Conservation (phyloP, 1,140 invertebrate genomes). For the Melitaea cinxia region DNA sequence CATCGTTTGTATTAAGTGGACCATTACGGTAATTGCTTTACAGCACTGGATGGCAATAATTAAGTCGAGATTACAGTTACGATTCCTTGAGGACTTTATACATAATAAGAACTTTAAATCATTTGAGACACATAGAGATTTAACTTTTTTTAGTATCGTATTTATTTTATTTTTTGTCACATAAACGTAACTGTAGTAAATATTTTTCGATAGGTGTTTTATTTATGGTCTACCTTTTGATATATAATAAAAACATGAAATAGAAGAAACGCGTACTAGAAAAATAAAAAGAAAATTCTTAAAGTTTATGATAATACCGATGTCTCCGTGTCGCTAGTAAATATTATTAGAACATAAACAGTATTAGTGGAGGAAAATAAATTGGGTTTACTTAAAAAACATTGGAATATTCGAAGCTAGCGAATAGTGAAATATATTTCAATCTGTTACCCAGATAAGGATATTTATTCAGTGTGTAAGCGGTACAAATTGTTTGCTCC, state of each 20-base stretch:
- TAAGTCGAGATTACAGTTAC: constrained; percentile 63
- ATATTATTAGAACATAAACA: constrained; percentile 33
- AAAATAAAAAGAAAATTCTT: constrained; percentile 22
- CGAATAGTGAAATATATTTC: constrained; percentile 47
- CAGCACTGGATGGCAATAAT: constrained; percentile 62
- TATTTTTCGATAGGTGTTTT: too few relatives aligned
- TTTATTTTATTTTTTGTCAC: too few relatives aligned
- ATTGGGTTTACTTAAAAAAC: constrained; percentile 36
- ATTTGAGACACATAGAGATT: too few relatives aligned
- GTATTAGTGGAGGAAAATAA: constrained; percentile 31
- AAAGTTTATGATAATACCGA: constrained; percentile 24
- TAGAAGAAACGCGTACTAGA: neutral
- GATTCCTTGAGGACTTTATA: constrained; percentile 49
- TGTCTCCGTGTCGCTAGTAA: constrained; percentile 32
- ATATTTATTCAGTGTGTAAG: constrained; percentile 73
- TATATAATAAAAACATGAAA: constrained; percentile 8
- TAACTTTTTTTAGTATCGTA: too few relatives aligned
- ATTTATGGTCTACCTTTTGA: neutral
- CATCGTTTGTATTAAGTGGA: constrained; percentile 64
- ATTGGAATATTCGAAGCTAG: constrained; percentile 15
- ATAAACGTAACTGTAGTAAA: too few relatives aligned
- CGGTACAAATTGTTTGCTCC: constrained; percentile 74
- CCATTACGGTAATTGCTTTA: constrained; percentile 73
- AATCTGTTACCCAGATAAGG: constrained; percentile 55
- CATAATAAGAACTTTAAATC: constrained; percentile 54